phyloP scores from a whole-genome alignment of 2,888 invertebrate genomes.

The Bellardia pandia region DNA sequence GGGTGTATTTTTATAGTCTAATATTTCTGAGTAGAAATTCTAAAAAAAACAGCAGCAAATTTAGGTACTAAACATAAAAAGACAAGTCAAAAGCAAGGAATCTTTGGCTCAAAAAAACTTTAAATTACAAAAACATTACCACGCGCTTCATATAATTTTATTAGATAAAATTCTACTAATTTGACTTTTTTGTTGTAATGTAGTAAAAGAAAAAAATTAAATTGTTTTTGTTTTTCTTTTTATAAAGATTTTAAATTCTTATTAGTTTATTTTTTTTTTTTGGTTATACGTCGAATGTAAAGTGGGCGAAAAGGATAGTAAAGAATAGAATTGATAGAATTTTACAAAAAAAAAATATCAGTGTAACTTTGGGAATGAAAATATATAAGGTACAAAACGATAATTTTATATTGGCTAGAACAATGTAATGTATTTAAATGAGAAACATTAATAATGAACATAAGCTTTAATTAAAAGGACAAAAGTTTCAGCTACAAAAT shows the following conservation, averaged over 20 bases:
- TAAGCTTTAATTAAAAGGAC: too few relatives aligned
- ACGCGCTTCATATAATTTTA: conserved; percentile 81
- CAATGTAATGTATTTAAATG: background rate
- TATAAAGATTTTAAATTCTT: conserved; percentile 47
- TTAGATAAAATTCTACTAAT: conserved; percentile 78
- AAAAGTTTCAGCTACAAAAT: too few relatives aligned
- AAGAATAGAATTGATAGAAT: conserved; percentile 21
- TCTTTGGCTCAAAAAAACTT: conserved; percentile 12
- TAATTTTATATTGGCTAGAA: background rate
- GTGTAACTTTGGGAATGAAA: background rate
- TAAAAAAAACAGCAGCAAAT: conserved; percentile 55
- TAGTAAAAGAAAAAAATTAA: conserved; percentile 26
- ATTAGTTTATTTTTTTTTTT: conserved; percentile 14
- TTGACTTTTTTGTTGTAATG: conserved; percentile 66
- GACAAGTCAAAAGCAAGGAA: conserved; percentile 31
- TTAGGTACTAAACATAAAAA: conserved; percentile 44
- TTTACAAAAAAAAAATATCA: background rate
- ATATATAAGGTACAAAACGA: background rate
- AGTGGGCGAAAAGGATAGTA: conserved; percentile 5
- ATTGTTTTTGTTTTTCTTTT: conserved; percentile 44
- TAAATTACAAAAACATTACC: conserved; percentile 69
- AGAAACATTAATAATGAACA: background rate
- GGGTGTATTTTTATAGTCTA: conserved; percentile 55
- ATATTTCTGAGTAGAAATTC: background rate
- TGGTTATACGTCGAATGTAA: background rate